Evolutionary conservation across 2,888 invertebrate species (phyloP).

Genomic region (Azorinus chamasolen): DNA sequence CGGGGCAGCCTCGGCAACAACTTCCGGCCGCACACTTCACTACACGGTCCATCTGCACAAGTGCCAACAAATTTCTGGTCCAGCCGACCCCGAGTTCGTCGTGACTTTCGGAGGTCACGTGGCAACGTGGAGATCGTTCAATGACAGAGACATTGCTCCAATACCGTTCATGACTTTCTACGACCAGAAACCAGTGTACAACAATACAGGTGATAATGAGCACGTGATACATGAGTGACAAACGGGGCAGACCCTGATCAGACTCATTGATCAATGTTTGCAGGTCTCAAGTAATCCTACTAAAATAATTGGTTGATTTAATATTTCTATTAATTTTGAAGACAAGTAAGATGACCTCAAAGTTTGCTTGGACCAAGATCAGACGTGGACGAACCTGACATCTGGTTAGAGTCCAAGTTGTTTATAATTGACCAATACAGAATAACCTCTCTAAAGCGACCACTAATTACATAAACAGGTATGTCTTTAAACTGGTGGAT

Average conservation of each 20-base stretch:
- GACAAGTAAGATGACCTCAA: too few relatives aligned
- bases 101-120: conserved; percentile 54
- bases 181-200: conserved; percentile 47
- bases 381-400: background rate
- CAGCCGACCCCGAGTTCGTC: conserved; percentile 19
- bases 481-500: too few relatives aligned
- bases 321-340: too few relatives aligned
- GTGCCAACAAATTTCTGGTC: conserved; percentile 27
- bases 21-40: conserved; percentile 44
- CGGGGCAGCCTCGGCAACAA: conserved; percentile 19
- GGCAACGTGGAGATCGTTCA: conserved; percentile 45
- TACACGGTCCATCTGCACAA: conserved; percentile 32
- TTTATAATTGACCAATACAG: too few relatives aligned
- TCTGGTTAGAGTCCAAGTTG: too few relatives aligned
- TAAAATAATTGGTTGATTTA: too few relatives aligned
- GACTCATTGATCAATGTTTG: too few relatives aligned
- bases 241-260: background rate
- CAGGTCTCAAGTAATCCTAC: too few relatives aligned
- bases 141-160: conserved; percentile 38
- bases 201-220: conserved; percentile 26
- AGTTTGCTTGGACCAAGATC: too few relatives aligned
- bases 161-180: conserved; percentile 48
- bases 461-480: too few relatives aligned
- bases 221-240: background rate
- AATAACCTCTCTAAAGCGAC: too few relatives aligned